A percentile compares a stretch with the other conserved stretches of the same genome.
These are phyloP conservation scores for Drosophila serrata DNA, from an alignment of 1,140 invertebrate species.

Conservation along the genomic window DNA sequence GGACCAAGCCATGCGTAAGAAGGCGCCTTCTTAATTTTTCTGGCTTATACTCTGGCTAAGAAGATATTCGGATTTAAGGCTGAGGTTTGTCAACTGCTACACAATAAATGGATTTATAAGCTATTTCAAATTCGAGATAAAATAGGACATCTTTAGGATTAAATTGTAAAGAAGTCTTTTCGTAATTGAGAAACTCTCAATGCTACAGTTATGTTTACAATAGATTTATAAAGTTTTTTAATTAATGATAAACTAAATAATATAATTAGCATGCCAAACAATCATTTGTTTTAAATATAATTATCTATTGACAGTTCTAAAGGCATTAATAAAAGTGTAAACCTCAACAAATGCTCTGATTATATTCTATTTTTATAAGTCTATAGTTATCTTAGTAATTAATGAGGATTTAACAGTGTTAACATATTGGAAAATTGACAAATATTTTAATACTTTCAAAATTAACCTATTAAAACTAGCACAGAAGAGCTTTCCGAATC, in stretches of 20 bases:
- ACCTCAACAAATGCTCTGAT: neutral
- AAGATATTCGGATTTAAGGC: neutral
- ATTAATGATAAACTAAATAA: neutral
- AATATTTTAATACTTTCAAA: no score
- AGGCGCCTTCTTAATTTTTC: conserved; percentile 33
- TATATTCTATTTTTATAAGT: neutral
- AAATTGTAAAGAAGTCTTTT: neutral
- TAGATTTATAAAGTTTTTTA: neutral
- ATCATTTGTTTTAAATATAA: neutral
- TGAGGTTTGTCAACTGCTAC: neutral
- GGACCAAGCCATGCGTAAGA: conserved; percentile 58
- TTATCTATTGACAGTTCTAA: neutral
- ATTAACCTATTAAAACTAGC: no score
- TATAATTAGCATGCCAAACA: neutral
- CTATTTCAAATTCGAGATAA: no score
- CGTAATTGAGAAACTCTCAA: neutral
- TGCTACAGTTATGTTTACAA: no score
- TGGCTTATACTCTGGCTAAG: conserved; percentile 1
- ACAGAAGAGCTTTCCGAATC: no score
- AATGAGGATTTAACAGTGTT: no score
- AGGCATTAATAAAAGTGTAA: neutral
- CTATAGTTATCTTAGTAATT: neutral
- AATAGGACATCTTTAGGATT: neutral
- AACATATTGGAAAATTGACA: no score
- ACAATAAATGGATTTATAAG: neutral